Base-by-base conservation (phyloP, 2,888 invertebrate genomes). In the Cryptocephalus moraei region DNA sequence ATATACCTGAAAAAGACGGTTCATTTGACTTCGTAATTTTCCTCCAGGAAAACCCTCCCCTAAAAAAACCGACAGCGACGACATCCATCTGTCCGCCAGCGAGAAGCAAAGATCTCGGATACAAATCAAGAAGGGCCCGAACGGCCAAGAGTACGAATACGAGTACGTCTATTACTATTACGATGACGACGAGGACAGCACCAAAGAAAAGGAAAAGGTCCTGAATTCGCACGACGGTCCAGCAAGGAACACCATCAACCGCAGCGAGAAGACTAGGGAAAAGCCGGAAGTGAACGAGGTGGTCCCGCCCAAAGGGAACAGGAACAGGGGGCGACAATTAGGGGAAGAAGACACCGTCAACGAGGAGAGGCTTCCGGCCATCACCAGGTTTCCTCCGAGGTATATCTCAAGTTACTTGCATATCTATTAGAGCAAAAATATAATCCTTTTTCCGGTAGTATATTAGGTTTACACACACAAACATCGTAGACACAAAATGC, bases 81-180 rank as follows among this genome's bases (percentile, higher is more conserved):
- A 56, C 33, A 54, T 60, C 9, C 49, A 62, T 1, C 48, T 58
- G 1, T 81, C 82, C 38, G 82, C 81, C 1, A 79, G 82, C 12
- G 84, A 84, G 63, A 81, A 81, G 58, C 72, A 74, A 59, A 80
- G 84, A 55, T 85, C 86, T 0, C 74, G 84, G 50, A 84, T 86
- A 57, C 83, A 90, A 75, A 82, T 91, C 33, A 89, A 91, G 62
- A 91, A 90, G 63, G 91, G 88, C 10, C 88, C 89, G 1, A 90
- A 91, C 62, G 91, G 91, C 1, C 85, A 90, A 67, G 91, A 91
- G 63, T 91, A 91, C 63, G 91, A 91, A 67, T 91, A 91, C 63
- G 91, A 91, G 66, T 91, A 91, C 64, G 86, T 91, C 31, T 91
- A 91, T 63, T 91, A 91, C 64, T 91, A 91, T 61, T 87, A 88